Evolutionary conservation across 2,888 invertebrate species (phyloP).

Genomic region (Trichopria drosophilae): DNA sequence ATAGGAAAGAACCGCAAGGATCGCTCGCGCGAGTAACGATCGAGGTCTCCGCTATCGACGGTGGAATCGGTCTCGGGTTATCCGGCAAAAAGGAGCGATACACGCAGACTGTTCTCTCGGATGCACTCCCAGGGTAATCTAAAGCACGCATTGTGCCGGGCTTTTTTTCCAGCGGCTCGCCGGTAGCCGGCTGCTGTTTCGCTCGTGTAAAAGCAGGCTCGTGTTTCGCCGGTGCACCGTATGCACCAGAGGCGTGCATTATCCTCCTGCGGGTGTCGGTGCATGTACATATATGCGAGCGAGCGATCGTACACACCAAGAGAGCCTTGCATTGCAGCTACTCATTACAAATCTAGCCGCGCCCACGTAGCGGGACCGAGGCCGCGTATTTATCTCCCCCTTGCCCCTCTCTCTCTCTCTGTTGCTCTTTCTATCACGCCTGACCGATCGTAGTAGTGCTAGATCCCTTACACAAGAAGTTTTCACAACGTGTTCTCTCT

Average conservation of each 20-base stretch:
- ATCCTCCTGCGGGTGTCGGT: slow-evolving; percentile 19
- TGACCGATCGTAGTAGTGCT: slow-evolving; percentile 11
- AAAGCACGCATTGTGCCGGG: no score
- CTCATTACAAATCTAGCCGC: slow-evolving; percentile 51
- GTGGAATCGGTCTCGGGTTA: no score
- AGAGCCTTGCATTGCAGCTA: slow-evolving; percentile 37
- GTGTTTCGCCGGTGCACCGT: slow-evolving; percentile 2
- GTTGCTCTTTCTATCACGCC: slow-evolving; percentile 12
- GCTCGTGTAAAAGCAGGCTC: neutral
- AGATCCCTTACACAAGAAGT: slow-evolving; percentile 12
- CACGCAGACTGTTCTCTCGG: no score
- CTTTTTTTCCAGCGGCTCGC: no score
- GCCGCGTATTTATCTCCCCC: slow-evolving; percentile 39
- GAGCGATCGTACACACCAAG: slow-evolving; percentile 27
- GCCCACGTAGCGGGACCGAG: slow-evolving; percentile 54
- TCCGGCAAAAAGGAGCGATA: no score
- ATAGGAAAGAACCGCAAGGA: no score
- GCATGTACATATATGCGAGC: slow-evolving; percentile 26
- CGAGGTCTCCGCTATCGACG: no score
- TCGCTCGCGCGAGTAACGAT: no score
- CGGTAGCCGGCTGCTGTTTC: neutral
- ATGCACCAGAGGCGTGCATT: slow-evolving; percentile 28
- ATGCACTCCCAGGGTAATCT: no score
- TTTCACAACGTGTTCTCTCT: slow-evolving; percentile 4
- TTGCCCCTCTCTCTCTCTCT: slow-evolving; percentile 18